Base-by-base conservation (phyloP, 2,888 invertebrate genomes). In the Corbicula japonica region DNA sequence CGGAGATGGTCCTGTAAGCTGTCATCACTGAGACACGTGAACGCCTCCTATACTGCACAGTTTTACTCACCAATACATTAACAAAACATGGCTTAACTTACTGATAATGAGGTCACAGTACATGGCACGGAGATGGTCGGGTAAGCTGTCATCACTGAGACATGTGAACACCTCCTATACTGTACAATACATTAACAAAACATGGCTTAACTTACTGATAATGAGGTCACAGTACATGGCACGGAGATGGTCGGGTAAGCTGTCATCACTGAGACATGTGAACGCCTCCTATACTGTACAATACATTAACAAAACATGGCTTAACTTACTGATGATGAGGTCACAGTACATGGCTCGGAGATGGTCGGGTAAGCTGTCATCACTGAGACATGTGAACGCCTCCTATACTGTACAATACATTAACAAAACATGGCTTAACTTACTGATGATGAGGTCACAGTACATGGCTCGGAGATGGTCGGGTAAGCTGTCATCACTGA, bases 51-150 rank as follows among this genome's bases (percentile, higher is more conserved):
- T n/a, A n/a, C n/a, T n/a, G n/a, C n/a, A n/a, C n/a, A n/a, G n/a
- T n/a, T n/a, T n/a, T n/a, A n/a, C n/a, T n/a, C n/a, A n/a, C n/a
- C n/a, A n/a, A n/a, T n/a, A n/a, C n/a, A n/a, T n/a, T n/a, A n/a
- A n/a, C n/a, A n/a, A n/a, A n/a, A n/a, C n/a, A n/a, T n/a, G n/a
- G n/a, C n/a, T n/a, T 44, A 6, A 88, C 90, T 83, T 78, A 92
- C 92, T 90, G 61, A 91, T 92, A 76, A 93, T 92, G 18, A 93
- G 91, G 44, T 90, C 87, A 80, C 92, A 92, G 87, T 93, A 93
- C 73, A 89, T 91, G 44, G 93, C 92, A 1, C 92, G 78, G 10
- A 93, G 86, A 56, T 88, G 83, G 70, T 92, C 92, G 3, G 92
- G 92, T 5, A 93, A 78, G 12, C 87, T 61, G 26, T 85, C 85